phyloP scores from a whole-genome alignment of 2,888 invertebrate genomes.

The Acleris laterana region DNA sequence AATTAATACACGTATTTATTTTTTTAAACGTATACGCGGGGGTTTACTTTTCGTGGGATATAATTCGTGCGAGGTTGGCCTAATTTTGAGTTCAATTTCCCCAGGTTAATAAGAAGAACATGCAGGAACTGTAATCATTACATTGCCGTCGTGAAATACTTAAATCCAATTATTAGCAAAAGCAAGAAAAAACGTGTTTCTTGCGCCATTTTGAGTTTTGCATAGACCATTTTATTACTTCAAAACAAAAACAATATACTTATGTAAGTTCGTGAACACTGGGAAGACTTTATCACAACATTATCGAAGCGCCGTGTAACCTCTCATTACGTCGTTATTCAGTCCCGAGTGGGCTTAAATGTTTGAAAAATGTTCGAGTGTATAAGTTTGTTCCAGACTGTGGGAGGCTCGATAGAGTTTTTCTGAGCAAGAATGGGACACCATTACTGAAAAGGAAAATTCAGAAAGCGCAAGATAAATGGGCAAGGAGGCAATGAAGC shows the following conservation, averaged over 20 bases:
- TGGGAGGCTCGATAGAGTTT: slow-evolving; percentile 42
- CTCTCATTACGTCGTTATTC: slow-evolving; percentile 33
- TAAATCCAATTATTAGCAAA: no score
- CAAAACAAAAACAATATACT: neutral
- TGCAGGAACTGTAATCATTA: no score
- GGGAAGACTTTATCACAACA: slow-evolving; percentile 25
- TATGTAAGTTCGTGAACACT: slow-evolving; percentile 19
- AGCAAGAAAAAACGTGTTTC: no score
- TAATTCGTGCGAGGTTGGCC: no score
- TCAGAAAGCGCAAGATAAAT: slow-evolving; percentile 58
- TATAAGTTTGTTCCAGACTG: slow-evolving; percentile 40
- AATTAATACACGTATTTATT: no score
- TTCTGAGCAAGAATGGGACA: slow-evolving; percentile 47
- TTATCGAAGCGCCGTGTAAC: slow-evolving; percentile 24
- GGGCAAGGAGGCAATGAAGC: slow-evolving; percentile 47
- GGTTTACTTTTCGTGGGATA: no score
- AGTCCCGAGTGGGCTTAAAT: slow-evolving; percentile 35
- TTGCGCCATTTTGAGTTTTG: no score
- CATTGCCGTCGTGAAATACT: no score
- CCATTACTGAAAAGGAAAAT: slow-evolving; percentile 43
- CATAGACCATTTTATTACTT: neutral
- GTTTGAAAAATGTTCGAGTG: slow-evolving; percentile 39
- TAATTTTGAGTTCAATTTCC: no score
- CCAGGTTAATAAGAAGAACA: no score
- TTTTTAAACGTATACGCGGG: no score